Base-by-base conservation (phyloP, 2,888 invertebrate genomes). In the Cancer borealis region DNA sequence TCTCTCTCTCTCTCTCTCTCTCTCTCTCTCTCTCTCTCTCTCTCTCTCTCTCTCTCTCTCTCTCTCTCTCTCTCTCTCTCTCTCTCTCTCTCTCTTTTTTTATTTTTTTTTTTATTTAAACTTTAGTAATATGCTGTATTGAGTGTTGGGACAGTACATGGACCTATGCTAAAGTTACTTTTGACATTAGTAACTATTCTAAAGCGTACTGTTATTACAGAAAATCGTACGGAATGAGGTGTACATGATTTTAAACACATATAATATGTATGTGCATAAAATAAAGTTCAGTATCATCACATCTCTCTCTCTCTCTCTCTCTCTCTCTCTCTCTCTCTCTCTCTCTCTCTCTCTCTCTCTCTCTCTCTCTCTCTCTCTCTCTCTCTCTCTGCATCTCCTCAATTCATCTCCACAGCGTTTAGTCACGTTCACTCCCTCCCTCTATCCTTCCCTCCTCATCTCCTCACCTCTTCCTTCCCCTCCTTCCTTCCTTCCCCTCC, bases 331-430 rank as follows among this genome's bases (percentile, higher is more conserved):
- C 60, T 66, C 60, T 66, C 60, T 66, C 60, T 66, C 60, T 66
- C 60, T 66, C 60, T 66, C 60, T 66, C 60, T 66, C 60, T 66
- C 60, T 66, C 60, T 66, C 60, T 39, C 84, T 39, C 84, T 84
- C 84, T 84, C 84, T 84, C 84, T 84, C 84, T 84, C 84, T 84
- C 84, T 84, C 84, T 84, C 84, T 84, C 79, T 79, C 84, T 39
- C 84, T 39, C 84, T 84, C 84, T 84, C 39, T 84, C 39, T 39
- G 14, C 17, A 1, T 39, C 14, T 84, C 14, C 0, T 14, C 39
- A 30, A 39, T 39, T 84, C 84, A 10, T 84, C 84, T 39, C 30
- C 39, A 84, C 39, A 21, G 39, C 12, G 17, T 84, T 30, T 39
- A 84, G 39, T 84, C 39, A 84, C 84, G 14, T 39, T 14, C 84